Conservation (phyloP, 1,140 invertebrate genomes). For the Bemisia tabaci region DNA sequence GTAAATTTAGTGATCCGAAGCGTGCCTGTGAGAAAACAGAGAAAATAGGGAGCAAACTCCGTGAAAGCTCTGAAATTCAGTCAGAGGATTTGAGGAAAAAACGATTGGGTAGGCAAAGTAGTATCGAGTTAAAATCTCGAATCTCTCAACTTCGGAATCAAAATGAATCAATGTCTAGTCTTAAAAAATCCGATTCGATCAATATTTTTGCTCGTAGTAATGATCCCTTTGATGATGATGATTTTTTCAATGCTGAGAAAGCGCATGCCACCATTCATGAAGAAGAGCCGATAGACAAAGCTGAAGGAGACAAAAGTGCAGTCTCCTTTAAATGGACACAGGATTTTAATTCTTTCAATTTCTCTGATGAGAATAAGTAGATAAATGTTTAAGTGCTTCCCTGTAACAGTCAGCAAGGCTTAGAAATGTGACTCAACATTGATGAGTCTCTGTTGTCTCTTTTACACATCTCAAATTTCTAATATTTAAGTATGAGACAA, state of each 20-base stretch:
- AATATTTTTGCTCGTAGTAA: conserved; percentile 67
- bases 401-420: too few relatives aligned
- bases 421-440: too few relatives aligned
- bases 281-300: background rate
- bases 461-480: too few relatives aligned
- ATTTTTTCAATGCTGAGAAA: conserved; percentile 44
- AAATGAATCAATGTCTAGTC: conserved; percentile 22
- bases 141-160: conserved; percentile 21
- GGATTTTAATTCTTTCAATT: background rate
- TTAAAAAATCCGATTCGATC: conserved; percentile 63
- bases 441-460: too few relatives aligned
- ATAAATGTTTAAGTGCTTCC: too few relatives aligned
- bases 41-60: conserved; percentile 3
- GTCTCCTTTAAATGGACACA: background rate
- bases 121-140: conserved; percentile 14
- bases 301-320: background rate
- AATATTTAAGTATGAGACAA: too few relatives aligned
- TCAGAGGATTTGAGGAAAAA: background rate
- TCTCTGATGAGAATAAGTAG: background rate
- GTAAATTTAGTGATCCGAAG: conserved; percentile 2
- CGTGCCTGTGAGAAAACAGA: background rate
- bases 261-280: background rate
- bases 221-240: conserved; percentile 72
- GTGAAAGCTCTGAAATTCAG: background rate
- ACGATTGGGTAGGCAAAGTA: conserved; percentile 6